These are phyloP conservation scores for Calameuta pallipes DNA, from an alignment of 2,888 invertebrate species.

Conservation along the genomic window DNA sequence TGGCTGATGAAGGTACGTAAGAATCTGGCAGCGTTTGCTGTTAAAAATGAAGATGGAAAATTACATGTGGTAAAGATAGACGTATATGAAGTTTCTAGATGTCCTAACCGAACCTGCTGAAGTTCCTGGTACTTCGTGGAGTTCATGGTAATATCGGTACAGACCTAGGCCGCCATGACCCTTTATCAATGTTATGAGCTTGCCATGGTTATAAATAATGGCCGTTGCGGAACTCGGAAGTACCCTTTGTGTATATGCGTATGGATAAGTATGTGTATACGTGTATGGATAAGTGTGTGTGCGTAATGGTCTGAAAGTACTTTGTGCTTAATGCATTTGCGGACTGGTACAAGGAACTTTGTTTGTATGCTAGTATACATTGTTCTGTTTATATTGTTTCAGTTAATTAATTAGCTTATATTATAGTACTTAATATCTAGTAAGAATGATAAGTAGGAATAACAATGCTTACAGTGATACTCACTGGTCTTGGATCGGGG, in stretches of 20 bases:
- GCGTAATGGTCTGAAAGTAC: not conserved
- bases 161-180: conserved; percentile 22
- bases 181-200: conserved; percentile 62
- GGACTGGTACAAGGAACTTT: not conserved
- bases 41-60: not conserved
- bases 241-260: not conserved
- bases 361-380: not conserved
- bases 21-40: not conserved
- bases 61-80: not conserved
- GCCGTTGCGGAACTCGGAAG: conserved; percentile 44
- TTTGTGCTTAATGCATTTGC: not conserved
- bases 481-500: conserved; percentile 94
- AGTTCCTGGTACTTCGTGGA: not conserved
- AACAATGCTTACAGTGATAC: conserved; percentile 69
- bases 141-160: not conserved
- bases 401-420: not conserved
- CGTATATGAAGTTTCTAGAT: not conserved
- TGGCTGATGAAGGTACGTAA: not conserved
- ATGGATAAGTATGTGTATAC: too few relatives aligned
- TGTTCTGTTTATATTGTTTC: not conserved
- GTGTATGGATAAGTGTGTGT: too few relatives aligned
- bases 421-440: not conserved
- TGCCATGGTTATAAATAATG: conserved; percentile 61
- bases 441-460: conserved; percentile 37
- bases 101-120: not conserved